Conservation (phyloP, 2,113 vertebrate species). For the Alosa alosa region DNA sequence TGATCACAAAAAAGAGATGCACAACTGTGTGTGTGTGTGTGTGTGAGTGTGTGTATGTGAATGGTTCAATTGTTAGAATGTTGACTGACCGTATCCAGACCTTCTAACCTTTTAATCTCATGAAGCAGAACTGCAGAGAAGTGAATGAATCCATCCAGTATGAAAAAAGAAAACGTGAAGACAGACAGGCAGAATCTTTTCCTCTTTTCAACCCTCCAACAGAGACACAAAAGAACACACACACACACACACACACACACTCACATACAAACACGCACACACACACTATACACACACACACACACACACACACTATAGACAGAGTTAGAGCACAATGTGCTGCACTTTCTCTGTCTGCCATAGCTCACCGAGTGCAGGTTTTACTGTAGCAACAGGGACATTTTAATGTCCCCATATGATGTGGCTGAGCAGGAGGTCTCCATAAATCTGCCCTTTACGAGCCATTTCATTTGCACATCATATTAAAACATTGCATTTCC, state of each 20-base stretch:
- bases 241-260: too few relatives aligned
- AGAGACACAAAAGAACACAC: too few relatives aligned
- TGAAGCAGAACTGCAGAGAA: not conserved
- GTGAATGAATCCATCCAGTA: not conserved
- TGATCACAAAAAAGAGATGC: too few relatives aligned
- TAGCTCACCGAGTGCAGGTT: not conserved
- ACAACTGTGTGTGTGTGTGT: not conserved
- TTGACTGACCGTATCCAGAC: not conserved
- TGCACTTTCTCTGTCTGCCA: not conserved
- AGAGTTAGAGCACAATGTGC: not conserved
- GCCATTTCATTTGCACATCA: slow-evolving; percentile 35
- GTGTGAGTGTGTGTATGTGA: not conserved
- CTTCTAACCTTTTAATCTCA: not conserved
- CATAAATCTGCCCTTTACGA: slow-evolving; percentile 36
- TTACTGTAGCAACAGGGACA: slow-evolving; percentile 8
- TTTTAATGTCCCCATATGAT: slow-evolving; percentile 23
- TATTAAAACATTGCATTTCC: slow-evolving; percentile 32
- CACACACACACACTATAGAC: not conserved
- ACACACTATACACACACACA: not conserved
- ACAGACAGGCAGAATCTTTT: not conserved
- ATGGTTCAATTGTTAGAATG: not conserved
- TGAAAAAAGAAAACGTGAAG: not conserved
- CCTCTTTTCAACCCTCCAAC: not conserved
- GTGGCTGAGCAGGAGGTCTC: not conserved
- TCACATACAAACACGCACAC: too few relatives aligned